These are phyloP conservation scores for Rotaria socialis DNA, from an alignment of 2,888 invertebrate species.

Conservation along the genomic window DNA sequence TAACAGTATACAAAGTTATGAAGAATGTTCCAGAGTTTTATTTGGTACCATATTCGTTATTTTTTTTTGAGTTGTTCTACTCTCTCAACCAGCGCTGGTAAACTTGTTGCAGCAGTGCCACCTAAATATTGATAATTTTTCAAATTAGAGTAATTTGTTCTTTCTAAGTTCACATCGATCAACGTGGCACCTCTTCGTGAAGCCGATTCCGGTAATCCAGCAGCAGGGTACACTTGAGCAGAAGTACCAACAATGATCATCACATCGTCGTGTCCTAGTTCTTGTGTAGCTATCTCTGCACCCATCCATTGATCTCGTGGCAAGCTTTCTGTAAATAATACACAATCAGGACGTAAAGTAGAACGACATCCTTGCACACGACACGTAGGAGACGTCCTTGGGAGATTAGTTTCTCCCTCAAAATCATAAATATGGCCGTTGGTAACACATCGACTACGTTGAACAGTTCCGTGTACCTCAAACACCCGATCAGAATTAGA, in stretches of 20 bases:
- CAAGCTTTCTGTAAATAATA: background rate
- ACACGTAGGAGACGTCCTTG: background rate
- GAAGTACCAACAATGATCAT: conserved; percentile 22
- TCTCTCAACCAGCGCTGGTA: background rate
- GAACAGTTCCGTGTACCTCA: background rate
- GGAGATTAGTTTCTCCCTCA: background rate
- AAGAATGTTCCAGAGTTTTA: too few species aligned
- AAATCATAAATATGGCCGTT: conserved; percentile 17
- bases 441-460: background rate
- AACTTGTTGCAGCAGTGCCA: background rate
- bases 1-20: too few species aligned
- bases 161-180: background rate
- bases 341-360: conserved; percentile 22
- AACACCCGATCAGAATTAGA: conserved; percentile 54
- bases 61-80: background rate
- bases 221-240: background rate
- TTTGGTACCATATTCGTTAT: too few species aligned
- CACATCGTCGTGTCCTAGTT: background rate
- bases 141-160: background rate
- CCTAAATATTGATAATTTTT: background rate
- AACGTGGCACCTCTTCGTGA: background rate
- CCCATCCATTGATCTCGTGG: background rate
- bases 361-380: background rate
- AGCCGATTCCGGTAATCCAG: background rate
- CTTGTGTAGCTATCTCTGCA: background rate